Percentiles rank a stretch among this genome's conserved stretches.
Evolutionary conservation across 2,888 invertebrate genomes (phyloP).

Genomic region (Philopedon plagiatum): DNA sequence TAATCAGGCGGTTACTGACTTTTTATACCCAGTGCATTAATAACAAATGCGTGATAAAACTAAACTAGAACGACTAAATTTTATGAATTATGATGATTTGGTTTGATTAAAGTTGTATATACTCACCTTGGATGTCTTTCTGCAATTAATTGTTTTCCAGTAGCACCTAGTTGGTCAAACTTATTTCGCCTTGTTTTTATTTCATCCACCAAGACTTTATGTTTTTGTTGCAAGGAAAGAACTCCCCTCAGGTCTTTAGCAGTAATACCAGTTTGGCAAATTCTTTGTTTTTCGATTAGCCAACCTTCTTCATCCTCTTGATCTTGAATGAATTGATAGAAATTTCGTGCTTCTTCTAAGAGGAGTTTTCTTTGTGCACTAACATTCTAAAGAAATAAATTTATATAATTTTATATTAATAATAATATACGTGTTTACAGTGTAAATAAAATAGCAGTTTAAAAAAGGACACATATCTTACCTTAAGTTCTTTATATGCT

Average conservation of each 20-base stretch:
- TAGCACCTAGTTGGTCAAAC: slow-evolving; percentile 80
- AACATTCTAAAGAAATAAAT: slow-evolving; percentile 73
- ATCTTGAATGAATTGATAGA: slow-evolving; percentile 96
- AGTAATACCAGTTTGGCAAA: slow-evolving; percentile 89
- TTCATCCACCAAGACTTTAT: slow-evolving; percentile 91
- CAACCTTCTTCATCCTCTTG: slow-evolving; percentile 98
- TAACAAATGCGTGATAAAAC: no score
- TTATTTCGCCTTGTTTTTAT: slow-evolving; percentile 84
- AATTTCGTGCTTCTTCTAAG: slow-evolving; percentile 92
- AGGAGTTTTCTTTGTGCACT: slow-evolving; percentile 85
- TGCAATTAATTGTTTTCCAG: slow-evolving; percentile 75
- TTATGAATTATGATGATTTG: no score
- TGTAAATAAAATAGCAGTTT: no score
- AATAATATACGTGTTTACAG: no score
- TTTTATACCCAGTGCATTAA: no score
- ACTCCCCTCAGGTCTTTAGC: slow-evolving; percentile 95
- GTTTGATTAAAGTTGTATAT: no score
- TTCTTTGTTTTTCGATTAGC: slow-evolving; percentile 94
- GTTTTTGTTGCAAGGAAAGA: slow-evolving; percentile 91
- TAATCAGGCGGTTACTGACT: no score
- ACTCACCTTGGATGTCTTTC: slow-evolving; percentile 84
- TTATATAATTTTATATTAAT: no score
- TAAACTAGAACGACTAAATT: no score
- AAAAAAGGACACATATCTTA: no score
- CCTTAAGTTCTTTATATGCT: slow-evolving; percentile 78